phyloP scores from a whole-genome alignment of 2,113 vertebrate genomes.

The Nesogale talazaci region DNA sequence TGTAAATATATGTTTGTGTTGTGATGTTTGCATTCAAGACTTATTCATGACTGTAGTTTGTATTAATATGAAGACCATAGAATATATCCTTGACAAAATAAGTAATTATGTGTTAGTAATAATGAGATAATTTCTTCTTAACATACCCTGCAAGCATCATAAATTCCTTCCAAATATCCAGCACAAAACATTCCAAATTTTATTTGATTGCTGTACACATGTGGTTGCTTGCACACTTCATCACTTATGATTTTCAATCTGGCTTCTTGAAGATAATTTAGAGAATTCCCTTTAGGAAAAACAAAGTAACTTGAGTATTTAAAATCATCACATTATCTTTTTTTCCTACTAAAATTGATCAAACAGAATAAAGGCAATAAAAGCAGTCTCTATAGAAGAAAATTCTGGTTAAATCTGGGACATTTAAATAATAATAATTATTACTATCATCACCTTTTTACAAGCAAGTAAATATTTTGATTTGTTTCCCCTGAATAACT shows the following conservation, averaged over 20 bases:
- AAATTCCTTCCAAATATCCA: slow-evolving; percentile 90
- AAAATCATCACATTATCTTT: background rate
- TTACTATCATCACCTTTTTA: slow-evolving; percentile 23
- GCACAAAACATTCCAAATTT: slow-evolving; percentile 94
- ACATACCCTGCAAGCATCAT: slow-evolving; percentile 96
- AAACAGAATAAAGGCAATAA: background rate
- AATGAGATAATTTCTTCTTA: background rate
- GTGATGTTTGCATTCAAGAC: slow-evolving; percentile 30
- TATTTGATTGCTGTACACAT: slow-evolving; percentile 83
- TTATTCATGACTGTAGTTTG: background rate
- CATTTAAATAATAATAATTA: background rate
- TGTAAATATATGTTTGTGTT: background rate
- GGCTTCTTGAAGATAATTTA: slow-evolving; percentile 91
- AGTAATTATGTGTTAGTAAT: background rate
- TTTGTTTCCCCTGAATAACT: slow-evolving; percentile 15
- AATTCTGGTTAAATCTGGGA: background rate
- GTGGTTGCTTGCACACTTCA: slow-evolving; percentile 85
- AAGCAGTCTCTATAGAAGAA: background rate
- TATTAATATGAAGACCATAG: background rate
- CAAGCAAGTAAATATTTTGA: background rate
- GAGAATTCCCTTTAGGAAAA: slow-evolving; percentile 78
- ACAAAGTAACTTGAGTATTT: slow-evolving; percentile 52
- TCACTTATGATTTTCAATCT: slow-evolving; percentile 93
- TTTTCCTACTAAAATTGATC: slow-evolving; percentile 1
- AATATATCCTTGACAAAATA: slow-evolving; percentile 21